Evolutionary conservation across 53 echinoderm and acorn worm genomes (phyloP), one percentile per base, ranked within the genome.

Genomic region (Paelopatides confundens): DNA sequence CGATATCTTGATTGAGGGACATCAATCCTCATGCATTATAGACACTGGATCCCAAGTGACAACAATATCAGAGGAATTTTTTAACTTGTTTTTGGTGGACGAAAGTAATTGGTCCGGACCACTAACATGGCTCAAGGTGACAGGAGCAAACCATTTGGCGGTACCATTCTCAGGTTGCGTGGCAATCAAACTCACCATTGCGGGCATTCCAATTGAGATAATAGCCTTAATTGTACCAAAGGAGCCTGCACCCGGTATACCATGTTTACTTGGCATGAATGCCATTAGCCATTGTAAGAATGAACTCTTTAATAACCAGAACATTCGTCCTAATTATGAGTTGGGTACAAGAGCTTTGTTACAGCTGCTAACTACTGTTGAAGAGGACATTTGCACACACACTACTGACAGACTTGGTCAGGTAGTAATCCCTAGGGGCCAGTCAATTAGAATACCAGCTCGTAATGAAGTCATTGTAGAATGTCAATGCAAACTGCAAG

Each of bases 21-120:
- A 21, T n/a, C 10, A 34, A 58, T 9, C 27, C 14, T 9, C 13
- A 17, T 33, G 58, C 34, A 24, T 82, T 11, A 54, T 82, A 7
- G 82, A 82, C 63, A 62, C 82, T 18, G 63, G 82, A 0, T 67
- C 67, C 7, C 67, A 67, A 35, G 67, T 29, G 12, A 67, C 67
- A 14, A 67, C 67, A 9, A 31, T 67, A 35, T 67, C 67, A 15
- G 67, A 29, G 29, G 17, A 30, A 31, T 67, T 28, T 18, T 67
- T 67, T 17, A 0, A 29, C 4, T 12, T 4, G 31, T 5, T 28
- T 31, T 33, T 67, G 31, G 67, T 31, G 0, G 35, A 67, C 67
- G 5, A 30, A 24, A 1, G 6, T 29, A 13, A 12, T 24, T 17
- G 12, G 5, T 5, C 31, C 1, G 36, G n/a, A 31, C 36, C 39